Evolutionary conservation across 53 echinoderm and acorn worm genomes (phyloP), one percentile per base, ranked within the genome.

Genomic region (Henricia sp.): DNA sequence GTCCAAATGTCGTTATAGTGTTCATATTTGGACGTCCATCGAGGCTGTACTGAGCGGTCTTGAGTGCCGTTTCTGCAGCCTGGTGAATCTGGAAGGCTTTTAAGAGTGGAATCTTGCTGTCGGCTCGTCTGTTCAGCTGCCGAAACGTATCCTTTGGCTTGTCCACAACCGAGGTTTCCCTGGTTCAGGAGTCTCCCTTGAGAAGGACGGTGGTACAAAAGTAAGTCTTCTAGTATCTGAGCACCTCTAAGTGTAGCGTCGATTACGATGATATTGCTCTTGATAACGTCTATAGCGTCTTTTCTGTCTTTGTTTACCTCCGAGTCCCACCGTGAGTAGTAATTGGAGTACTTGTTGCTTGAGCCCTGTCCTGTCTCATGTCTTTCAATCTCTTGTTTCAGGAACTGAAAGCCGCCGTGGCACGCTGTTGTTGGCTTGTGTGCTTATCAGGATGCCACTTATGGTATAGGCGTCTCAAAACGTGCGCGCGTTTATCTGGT

Each of bases 371-470:
- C 13, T 12, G 17, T 39, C 37, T 85, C 73, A n/a, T 46, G 59
- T 33, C 77, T 54, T 0, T 82, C 86, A 9, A 93, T 86, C 67
- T 86, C 87, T 13, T 44, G 46, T 59, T 89, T 67, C 0, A 93
- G 66, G 70, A 77, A 86, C 76, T 93, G 71, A 59, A 93, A 0
- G 86, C 83, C 50, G 68, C 75, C 24, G 39, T 72, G 4, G 89
- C 86, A 73, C 86, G 37, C 33, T 68, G 67, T 33, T 85, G 67
- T 41, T 83, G 70, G 2, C n/a, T 67, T 11, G 73, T 71, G 41
- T 93, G 75, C 66, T 93, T 93, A 37, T 93, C 93, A 12, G 93
- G 92, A 44, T 92, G 93, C 93, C 93, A 93, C 58, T 83, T 86
- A 12, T 57, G 67, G 65, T 86, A 82, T 26, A 93, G 78, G 19